Evolutionary conservation across 2,888 invertebrate species (phyloP).

Genomic region (Lypha dubia): DNA sequence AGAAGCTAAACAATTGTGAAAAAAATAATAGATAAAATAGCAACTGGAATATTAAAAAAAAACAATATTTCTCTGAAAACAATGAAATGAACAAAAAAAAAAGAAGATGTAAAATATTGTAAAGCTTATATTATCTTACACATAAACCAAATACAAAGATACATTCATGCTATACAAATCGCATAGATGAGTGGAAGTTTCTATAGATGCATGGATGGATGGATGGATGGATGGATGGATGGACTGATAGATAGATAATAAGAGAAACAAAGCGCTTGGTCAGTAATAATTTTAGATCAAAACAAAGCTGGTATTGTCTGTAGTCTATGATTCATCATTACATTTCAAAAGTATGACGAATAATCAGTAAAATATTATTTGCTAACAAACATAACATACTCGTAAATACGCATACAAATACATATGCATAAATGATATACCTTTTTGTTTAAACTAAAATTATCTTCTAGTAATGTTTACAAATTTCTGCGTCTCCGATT

Average conservation of each 20-base stretch:
- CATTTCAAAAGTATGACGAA: constrained; percentile 14
- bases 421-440: neutral
- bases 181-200: constrained; percentile 1
- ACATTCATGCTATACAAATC: neutral
- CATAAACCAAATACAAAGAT: constrained; percentile 42
- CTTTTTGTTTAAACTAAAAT: neutral
- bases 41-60: constrained; percentile 21
- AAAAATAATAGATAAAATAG: constrained; percentile 28
- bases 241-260: neutral
- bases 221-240: neutral
- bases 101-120: constrained; percentile 13
- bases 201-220: neutral
- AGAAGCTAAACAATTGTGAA: constrained; percentile 45
- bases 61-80: neutral
- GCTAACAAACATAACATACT: neutral
- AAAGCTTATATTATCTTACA: constrained; percentile 43
- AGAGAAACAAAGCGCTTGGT: constrained; percentile 2
- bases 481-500: too few relatives aligned
- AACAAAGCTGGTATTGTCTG: constrained; percentile 18
- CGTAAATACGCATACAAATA: neutral
- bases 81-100: constrained; percentile 10
- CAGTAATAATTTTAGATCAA: constrained; percentile 10
- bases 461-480: neutral
- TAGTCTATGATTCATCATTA: constrained; percentile 5
- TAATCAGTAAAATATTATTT: constrained; percentile 27